Evolutionary conservation across 2,888 invertebrate genomes (phyloP).

Genomic region (Furcula furcula): DNA sequence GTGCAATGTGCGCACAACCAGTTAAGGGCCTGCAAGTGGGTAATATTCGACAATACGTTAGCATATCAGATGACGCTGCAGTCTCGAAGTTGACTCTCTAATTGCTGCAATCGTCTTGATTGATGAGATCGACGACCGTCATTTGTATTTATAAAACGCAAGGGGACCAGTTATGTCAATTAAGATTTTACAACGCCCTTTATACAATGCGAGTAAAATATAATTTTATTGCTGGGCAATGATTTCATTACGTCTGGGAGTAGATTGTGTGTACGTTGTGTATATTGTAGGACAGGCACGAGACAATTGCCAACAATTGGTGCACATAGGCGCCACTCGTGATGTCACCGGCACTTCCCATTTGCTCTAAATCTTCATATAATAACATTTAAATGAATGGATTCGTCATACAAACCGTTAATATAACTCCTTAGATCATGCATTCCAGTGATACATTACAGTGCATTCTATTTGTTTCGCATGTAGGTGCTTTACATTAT

Average conservation of each 20-base stretch:
- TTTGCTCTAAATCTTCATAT: slow-evolving; percentile 29
- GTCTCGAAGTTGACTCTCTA: slow-evolving; percentile 51
- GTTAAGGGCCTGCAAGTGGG: slow-evolving; percentile 46
- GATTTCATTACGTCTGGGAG: slow-evolving; percentile 58
- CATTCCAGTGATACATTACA: slow-evolving; percentile 10
- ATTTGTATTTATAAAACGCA: slow-evolving; percentile 34
- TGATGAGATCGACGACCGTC: slow-evolving; percentile 67
- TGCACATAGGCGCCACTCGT: slow-evolving; percentile 68
- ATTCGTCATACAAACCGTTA: slow-evolving; percentile 11
- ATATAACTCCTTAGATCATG: slow-evolving; percentile 5
- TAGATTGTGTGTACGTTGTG: slow-evolving; percentile 42
- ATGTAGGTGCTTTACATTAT: slow-evolving; percentile 4
- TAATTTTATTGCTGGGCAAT: slow-evolving; percentile 62
- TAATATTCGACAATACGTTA: slow-evolving; percentile 33
- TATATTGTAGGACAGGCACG: slow-evolving; percentile 45
- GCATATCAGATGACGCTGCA: slow-evolving; percentile 63
- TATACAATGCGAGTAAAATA: slow-evolving; percentile 48
- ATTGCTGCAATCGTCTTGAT: slow-evolving; percentile 68
- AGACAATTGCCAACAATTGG: slow-evolving; percentile 76
- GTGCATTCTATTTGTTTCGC: slow-evolving; percentile 6
- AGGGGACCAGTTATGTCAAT: slow-evolving; percentile 13
- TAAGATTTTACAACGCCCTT: slow-evolving; percentile 48
- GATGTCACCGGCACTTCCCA: slow-evolving; percentile 61
- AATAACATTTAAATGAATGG: slow-evolving; percentile 21
- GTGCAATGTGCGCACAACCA: slow-evolving; percentile 38